Percentiles rank a stretch among this genome's conserved stretches.
Evolutionary conservation across 2,113 vertebrate species (phyloP).

Genomic region (Microcebus lehilahytsara): DNA sequence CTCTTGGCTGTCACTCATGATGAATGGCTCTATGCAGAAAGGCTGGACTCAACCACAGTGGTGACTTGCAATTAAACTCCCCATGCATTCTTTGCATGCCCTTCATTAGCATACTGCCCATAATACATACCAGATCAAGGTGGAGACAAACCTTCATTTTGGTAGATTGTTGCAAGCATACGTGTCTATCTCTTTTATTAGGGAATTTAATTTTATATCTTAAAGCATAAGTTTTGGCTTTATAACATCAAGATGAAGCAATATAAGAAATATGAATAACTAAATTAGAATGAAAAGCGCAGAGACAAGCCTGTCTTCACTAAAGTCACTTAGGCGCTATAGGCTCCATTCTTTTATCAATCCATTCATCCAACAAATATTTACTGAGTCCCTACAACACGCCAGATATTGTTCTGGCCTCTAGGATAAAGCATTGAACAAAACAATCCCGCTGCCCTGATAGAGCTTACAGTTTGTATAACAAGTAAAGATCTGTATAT

Average conservation of each 20-base stretch:
- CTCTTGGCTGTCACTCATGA: slow-evolving; percentile 83
- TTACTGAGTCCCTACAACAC: background rate
- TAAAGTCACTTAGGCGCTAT: background rate
- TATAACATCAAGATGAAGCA: background rate
- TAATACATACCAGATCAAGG: background rate
- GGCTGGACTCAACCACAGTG: slow-evolving; percentile 81
- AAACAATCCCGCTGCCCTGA: background rate
- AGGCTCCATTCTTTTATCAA: background rate
- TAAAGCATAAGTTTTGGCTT: slow-evolving; percentile 21
- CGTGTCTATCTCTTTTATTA: background rate
- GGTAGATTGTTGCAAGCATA: background rate
- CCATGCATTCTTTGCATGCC: slow-evolving; percentile 48
- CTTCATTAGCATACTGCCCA: slow-evolving; percentile 71
- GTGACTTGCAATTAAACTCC: slow-evolving; percentile 81
- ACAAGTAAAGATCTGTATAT: background rate
- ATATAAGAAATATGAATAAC: background rate
- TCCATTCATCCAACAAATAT: background rate
- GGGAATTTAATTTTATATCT: slow-evolving; percentile 21
- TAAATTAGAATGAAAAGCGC: background rate
- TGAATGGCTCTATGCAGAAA: slow-evolving; percentile 80
- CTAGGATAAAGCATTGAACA: background rate
- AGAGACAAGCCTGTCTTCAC: background rate
- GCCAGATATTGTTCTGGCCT: background rate
- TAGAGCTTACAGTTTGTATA: background rate
- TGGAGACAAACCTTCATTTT: background rate